Percentiles rank a stretch among this genome's conserved stretches.
These are phyloP conservation scores for Poecilia velifera DNA, from an alignment of 2,797 vertebrate species.

Conservation along the genomic window DNA sequence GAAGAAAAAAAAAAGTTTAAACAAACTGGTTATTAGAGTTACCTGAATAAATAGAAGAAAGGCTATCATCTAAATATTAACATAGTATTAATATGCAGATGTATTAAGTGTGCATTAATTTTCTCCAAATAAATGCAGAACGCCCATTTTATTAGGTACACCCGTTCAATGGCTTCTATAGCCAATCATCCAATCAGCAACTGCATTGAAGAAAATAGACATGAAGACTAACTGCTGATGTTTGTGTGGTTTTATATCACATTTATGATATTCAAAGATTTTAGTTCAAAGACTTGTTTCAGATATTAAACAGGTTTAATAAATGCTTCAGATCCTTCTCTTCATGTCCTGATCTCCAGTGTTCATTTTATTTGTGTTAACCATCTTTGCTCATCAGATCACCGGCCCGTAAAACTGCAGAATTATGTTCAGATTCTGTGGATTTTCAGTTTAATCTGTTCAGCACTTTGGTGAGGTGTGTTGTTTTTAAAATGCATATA, in stretches of 20 bases:
- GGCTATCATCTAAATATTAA: not conserved
- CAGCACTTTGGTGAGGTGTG: not conserved
- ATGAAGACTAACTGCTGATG: not conserved
- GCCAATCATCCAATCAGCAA: not conserved
- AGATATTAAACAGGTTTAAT: not conserved
- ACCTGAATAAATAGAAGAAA: not conserved
- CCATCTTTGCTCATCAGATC: not conserved
- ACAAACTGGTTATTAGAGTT: no score
- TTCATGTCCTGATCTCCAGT: not conserved
- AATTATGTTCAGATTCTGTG: not conserved
- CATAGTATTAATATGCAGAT: not conserved
- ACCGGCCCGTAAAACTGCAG: not conserved
- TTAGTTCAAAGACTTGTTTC: not conserved
- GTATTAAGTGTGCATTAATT: not conserved
- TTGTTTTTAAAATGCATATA: not conserved
- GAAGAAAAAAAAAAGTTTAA: no score
- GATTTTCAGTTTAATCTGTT: not conserved
- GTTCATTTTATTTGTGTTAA: not conserved
- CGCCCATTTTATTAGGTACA: not conserved
- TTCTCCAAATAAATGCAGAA: not conserved
- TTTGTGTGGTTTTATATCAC: not conserved
- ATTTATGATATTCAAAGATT: not conserved
- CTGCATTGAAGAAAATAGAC: not conserved
- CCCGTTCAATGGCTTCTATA: not conserved
- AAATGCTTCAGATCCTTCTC: not conserved